A percentile compares a stretch with the other conserved stretches of the same genome.
These are phyloP conservation scores for Ecliptopera silaceata DNA, from an alignment of 2,888 invertebrate species.

Conservation along the genomic window DNA sequence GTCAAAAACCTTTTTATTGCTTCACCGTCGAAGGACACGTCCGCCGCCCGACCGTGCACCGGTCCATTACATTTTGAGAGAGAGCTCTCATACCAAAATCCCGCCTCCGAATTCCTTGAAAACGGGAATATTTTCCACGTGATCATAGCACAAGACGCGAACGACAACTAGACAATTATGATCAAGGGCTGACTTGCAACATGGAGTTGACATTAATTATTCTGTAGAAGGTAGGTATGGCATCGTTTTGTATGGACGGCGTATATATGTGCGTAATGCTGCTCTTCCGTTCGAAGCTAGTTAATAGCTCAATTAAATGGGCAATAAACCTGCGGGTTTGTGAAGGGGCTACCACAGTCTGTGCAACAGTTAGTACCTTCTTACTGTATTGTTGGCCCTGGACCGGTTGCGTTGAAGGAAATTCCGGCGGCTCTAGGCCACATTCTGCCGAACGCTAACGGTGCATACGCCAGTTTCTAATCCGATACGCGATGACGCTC, in stretches of 20 bases:
- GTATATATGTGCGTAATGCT: neutral
- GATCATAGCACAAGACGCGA: neutral
- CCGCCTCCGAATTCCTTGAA: neutral
- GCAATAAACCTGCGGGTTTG: neutral
- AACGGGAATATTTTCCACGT: neutral
- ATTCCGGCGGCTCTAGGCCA: conserved; percentile 28
- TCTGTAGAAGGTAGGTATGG: neutral
- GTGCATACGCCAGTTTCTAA: conserved; percentile 23
- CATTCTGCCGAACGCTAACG: conserved; percentile 33
- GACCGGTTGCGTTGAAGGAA: conserved; percentile 30
- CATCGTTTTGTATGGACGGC: too few species aligned
- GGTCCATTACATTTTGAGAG: conserved; percentile 6
- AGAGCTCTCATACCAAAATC: neutral
- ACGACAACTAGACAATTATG: too few species aligned
- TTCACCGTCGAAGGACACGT: conserved; percentile 54
- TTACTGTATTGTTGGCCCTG: neutral
- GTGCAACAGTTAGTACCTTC: neutral
- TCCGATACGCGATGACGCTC: conserved; percentile 4
- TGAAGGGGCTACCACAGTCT: conserved; percentile 3
- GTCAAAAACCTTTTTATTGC: conserved; percentile 67
- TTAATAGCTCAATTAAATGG: conserved; percentile 1
- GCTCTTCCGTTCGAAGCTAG: conserved; percentile 5
- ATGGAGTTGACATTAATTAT: too few species aligned
- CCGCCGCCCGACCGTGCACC: conserved; percentile 34
- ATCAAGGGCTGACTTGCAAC: too few species aligned